Percentiles rank a stretch among this genome's conserved stretches.
These are phyloP conservation scores for Leiothrix lutea DNA, from an alignment of 2,113 vertebrate genomes.

Conservation along the genomic window DNA sequence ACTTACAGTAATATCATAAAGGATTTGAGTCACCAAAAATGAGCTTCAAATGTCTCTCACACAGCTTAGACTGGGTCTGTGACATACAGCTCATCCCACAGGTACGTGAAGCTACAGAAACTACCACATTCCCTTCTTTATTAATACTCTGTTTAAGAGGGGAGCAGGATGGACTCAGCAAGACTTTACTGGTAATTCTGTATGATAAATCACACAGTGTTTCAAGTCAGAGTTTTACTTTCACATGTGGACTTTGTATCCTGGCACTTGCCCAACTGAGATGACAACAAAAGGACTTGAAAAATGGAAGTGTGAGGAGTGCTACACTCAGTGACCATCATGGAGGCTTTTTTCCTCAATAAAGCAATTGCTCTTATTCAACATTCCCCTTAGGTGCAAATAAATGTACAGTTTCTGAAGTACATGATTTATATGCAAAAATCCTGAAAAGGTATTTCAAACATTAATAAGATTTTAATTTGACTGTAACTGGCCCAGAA, in stretches of 20 bases:
- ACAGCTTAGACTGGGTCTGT: neutral
- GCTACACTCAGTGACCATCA: neutral
- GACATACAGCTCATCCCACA: neutral
- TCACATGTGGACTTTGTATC: neutral
- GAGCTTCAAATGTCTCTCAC: neutral
- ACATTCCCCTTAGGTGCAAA: neutral
- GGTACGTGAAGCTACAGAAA: neutral
- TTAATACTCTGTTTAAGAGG: neutral
- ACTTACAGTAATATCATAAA: neutral
- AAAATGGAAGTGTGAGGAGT: neutral
- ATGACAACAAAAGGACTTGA: neutral
- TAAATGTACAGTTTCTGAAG: conserved; percentile 29
- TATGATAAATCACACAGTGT: neutral
- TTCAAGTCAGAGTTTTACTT: neutral
- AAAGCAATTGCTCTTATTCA: conserved; percentile 17
- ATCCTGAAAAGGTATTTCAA: conserved; percentile 41
- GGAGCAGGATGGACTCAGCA: neutral
- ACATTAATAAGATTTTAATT: conserved; percentile 49
- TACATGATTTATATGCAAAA: conserved; percentile 14
- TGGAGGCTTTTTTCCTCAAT: neutral
- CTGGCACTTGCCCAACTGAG: neutral
- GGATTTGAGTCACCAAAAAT: neutral
- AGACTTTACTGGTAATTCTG: neutral
- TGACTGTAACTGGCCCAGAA: conserved; percentile 36
- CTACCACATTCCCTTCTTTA: neutral